phyloP scores from a whole-genome alignment of 2,888 invertebrate genomes.

The Seira sanloemensis region DNA sequence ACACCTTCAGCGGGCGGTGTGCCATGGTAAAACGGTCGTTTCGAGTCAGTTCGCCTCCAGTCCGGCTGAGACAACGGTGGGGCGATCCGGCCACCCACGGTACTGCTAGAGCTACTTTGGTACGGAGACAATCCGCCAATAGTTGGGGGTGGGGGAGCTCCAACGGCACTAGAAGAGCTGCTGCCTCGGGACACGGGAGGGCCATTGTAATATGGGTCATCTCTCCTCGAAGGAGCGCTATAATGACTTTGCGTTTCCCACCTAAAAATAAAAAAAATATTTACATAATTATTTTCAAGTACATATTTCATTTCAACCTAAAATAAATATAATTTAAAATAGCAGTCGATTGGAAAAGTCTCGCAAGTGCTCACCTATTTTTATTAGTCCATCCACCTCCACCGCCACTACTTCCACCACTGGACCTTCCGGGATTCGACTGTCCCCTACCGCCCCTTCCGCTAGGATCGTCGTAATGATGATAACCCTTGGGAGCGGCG shows the following conservation, averaged over 20 bases:
- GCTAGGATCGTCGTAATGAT: conserved; percentile 28
- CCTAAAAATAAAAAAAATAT: not conserved
- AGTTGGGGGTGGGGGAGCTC: conserved; percentile 49
- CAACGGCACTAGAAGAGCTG: conserved; percentile 6
- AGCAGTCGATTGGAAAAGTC: no score
- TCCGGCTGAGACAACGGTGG: conserved; percentile 56
- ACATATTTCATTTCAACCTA: no score
- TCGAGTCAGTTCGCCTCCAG: conserved; percentile 64
- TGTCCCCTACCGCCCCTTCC: conserved; percentile 8
- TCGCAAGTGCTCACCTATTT: conserved; percentile 56
- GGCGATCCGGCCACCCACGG: conserved; percentile 53
- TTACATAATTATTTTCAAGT: no score
- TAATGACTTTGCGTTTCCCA: conserved; percentile 50
- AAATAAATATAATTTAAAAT: not conserved
- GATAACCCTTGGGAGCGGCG: not conserved
- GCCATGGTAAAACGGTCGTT: conserved; percentile 46
- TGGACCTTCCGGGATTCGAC: conserved; percentile 24
- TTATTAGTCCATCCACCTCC: conserved; percentile 28
- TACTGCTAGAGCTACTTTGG: conserved; percentile 55
- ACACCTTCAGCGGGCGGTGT: conserved; percentile 5
- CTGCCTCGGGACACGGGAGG: conserved; percentile 25
- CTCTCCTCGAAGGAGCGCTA: conserved; percentile 32
- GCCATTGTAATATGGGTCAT: conserved; percentile 48
- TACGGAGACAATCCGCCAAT: conserved; percentile 49
- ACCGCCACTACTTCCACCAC: conserved; percentile 13